Percentiles rank a stretch among this genome's conserved stretches.
These are phyloP conservation scores for Zelleria hepariella DNA, from an alignment of 2,888 invertebrate genomes.

Conservation along the genomic window DNA sequence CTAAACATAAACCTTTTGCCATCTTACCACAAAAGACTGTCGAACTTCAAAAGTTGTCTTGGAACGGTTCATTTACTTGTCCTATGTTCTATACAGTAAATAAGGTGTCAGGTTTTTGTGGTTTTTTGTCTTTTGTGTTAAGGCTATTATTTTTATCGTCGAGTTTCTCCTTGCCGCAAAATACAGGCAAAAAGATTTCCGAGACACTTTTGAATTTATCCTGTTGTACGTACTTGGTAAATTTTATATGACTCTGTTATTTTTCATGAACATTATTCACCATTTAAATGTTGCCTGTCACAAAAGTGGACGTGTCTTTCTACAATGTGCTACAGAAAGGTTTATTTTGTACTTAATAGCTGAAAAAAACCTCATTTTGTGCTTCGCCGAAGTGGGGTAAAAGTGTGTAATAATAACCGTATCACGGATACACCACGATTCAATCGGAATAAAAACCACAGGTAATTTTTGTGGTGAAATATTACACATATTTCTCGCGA, in stretches of 20 bases:
- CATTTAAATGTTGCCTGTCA: conserved; percentile 44
- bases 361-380: too few species aligned
- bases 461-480: too few species aligned
- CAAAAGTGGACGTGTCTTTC: conserved; percentile 31
- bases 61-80: not conserved
- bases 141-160: not conserved
- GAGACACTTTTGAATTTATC: not conserved
- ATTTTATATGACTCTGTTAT: conserved; percentile 1
- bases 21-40: not conserved
- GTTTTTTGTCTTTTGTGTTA: not conserved
- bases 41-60: not conserved
- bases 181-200: too few species aligned
- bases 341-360: too few species aligned
- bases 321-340: conserved; percentile 1
- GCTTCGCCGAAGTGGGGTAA: too few species aligned
- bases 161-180: not conserved
- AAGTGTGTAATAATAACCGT: too few species aligned
- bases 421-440: too few species aligned
- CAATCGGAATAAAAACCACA: too few species aligned
- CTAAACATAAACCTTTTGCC: not conserved
- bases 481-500: too few species aligned
- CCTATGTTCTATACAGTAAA: not conserved
- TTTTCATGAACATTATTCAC: conserved; percentile 40
- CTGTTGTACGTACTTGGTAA: not conserved
- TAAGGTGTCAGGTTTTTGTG: too few species aligned